A percentile compares a stretch with the other conserved stretches of the same genome.
Evolutionary conservation across 1,140 invertebrate species (phyloP).

Genomic region (Monomorium pharaonis): DNA sequence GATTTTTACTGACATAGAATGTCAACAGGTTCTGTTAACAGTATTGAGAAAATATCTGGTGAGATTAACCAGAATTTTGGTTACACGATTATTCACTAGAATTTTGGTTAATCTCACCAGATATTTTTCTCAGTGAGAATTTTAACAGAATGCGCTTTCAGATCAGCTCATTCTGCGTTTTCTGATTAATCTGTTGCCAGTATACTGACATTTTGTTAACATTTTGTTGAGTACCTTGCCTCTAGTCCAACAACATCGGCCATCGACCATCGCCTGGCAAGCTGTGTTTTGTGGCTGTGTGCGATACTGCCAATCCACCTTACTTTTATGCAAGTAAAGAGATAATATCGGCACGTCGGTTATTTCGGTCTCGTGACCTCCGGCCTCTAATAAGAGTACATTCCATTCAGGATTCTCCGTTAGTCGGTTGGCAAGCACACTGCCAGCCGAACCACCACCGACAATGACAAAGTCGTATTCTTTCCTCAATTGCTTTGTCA

Average conservation of each 20-base stretch:
- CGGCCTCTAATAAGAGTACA: conserved; percentile 94
- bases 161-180: too few relatives aligned
- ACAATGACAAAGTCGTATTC: conserved; percentile 93
- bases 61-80: too few relatives aligned
- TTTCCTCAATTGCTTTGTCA: conserved; percentile 87
- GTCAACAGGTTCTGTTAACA: too few relatives aligned
- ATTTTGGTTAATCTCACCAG: too few relatives aligned
- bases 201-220: too few relatives aligned
- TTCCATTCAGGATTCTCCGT: conserved; percentile 92
- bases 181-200: too few relatives aligned
- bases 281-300: conserved; percentile 94
- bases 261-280: conserved; percentile 93
- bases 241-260: conserved; percentile 93
- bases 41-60: too few relatives aligned
- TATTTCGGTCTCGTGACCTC: conserved; percentile 93
- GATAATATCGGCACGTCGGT: conserved; percentile 93
- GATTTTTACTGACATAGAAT: too few relatives aligned
- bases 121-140: too few relatives aligned
- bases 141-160: too few relatives aligned
- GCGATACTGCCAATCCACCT: conserved; percentile 96
- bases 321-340: conserved; percentile 94
- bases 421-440: conserved; percentile 93
- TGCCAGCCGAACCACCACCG: conserved; percentile 94
- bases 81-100: too few relatives aligned
- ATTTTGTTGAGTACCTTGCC: conserved; percentile 89